Evolutionary conservation across 2,797 vertebrate species (phyloP).

Genomic region (Dermochelys coriacea): DNA sequence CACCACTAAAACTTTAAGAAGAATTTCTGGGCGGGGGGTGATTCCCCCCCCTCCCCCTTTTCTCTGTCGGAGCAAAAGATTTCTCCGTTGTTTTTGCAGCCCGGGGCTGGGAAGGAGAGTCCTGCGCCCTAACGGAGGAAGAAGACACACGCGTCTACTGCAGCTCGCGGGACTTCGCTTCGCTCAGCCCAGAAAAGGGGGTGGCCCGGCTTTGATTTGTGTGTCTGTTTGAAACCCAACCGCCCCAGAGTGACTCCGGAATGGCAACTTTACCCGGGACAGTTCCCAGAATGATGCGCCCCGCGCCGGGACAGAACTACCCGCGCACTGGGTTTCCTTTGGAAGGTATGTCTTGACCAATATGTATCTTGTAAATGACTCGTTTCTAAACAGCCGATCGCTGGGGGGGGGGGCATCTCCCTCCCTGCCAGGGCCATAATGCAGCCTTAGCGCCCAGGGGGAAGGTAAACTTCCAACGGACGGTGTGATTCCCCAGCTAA

Average conservation of each 20-base stretch:
- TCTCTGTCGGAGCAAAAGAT: background rate
- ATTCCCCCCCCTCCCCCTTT: background rate
- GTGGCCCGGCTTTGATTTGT: background rate
- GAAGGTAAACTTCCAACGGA: background rate
- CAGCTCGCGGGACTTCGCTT: background rate
- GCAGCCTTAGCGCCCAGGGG: background rate
- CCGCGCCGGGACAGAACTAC: slow-evolving; percentile 94
- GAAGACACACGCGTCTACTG: background rate
- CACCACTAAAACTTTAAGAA: slow-evolving; percentile 28
- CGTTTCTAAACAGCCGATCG: background rate
- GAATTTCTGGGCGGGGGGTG: slow-evolving; percentile 27
- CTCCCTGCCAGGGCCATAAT: too few relatives aligned
- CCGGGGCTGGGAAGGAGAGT: background rate
- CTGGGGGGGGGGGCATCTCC: background rate
- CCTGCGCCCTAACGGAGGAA: background rate
- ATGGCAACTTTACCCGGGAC: slow-evolving; percentile 93
- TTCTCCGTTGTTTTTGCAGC: slow-evolving; percentile 3
- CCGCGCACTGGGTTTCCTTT: slow-evolving; percentile 92
- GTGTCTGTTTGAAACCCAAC: background rate
- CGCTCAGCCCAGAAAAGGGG: background rate
- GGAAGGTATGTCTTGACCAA: slow-evolving; percentile 86
- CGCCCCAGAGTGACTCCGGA: background rate
- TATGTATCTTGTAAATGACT: background rate
- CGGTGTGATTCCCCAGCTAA: background rate
- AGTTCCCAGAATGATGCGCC: slow-evolving; percentile 93